A percentile compares a stretch with the other conserved stretches of the same genome.
phyloP scores from a whole-genome alignment of 1,140 invertebrate species.

The Sminthurides bifidus region DNA sequence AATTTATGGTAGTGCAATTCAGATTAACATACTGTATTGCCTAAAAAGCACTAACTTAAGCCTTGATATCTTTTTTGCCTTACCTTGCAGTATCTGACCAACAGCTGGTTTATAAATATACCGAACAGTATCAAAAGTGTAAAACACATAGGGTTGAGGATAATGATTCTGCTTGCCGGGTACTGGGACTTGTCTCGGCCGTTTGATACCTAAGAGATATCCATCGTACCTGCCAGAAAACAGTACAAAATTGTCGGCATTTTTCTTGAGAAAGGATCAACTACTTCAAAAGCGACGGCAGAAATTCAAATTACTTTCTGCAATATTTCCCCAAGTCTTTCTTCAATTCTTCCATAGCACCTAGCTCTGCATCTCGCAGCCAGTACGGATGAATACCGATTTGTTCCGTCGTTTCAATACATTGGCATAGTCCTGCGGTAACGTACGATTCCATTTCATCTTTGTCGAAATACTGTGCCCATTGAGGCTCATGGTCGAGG shows the following conservation, averaged over 20 bases:
- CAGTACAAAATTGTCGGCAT: neutral
- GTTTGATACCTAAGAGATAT: constrained; percentile 19
- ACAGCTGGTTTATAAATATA: constrained; percentile 19
- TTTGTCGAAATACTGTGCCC: constrained; percentile 8
- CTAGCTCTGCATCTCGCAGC: constrained; percentile 8
- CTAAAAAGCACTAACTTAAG: neutral
- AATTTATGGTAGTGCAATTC: neutral
- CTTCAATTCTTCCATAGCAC: constrained; percentile 20
- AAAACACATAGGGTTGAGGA: constrained; percentile 19
- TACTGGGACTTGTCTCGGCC: neutral
- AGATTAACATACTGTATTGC: neutral
- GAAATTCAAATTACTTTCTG: constrained; percentile 12
- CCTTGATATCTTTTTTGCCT: neutral
- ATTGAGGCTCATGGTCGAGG: neutral
- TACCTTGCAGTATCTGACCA: constrained; percentile 23
- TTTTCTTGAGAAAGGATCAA: neutral
- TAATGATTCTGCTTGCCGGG: neutral
- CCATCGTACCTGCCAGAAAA: constrained; percentile 14
- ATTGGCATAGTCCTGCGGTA: constrained; percentile 5
- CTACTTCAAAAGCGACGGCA: neutral
- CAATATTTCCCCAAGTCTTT: constrained; percentile 18
- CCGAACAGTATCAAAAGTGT: constrained; percentile 11
- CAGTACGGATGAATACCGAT: constrained; percentile 25
- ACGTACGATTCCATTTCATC: neutral
- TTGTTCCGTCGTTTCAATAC: constrained; percentile 10